Conservation (phyloP, 37 sponge, comb jelly and placozoan species). For the Mnemiopsis leidyi region DNA sequence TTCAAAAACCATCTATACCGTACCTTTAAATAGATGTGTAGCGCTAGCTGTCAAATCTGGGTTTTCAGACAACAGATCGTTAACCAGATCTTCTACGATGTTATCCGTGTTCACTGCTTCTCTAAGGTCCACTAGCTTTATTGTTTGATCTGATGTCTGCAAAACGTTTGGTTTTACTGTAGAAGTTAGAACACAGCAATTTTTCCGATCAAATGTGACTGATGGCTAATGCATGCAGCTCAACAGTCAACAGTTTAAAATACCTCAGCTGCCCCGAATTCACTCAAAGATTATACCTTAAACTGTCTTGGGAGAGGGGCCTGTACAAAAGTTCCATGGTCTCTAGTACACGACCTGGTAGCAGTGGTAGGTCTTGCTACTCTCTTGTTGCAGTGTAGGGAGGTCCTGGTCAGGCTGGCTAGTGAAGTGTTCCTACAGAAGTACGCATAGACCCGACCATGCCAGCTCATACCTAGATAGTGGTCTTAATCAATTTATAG, state of each 20-base stretch:
- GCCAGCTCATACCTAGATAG: background rate
- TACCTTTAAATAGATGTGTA: slow-evolving; percentile 40
- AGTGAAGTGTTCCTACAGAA: background rate
- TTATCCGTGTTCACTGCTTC: slow-evolving; percentile 1
- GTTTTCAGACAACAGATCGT: background rate
- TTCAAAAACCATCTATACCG: no score
- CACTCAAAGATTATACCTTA: no score
- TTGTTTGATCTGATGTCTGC: background rate
- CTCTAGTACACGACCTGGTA: background rate
- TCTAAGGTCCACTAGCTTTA: slow-evolving; percentile 19
- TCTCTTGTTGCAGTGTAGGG: background rate
- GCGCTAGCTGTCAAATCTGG: background rate
- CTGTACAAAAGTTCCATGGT: background rate
- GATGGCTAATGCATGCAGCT: no score
- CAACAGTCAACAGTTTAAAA: no score
- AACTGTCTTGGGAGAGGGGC: background rate
- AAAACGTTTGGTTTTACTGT: no score
- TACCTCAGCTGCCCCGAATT: no score
- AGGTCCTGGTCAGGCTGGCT: background rate
- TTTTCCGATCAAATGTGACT: no score
- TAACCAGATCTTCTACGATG: slow-evolving; percentile 16
- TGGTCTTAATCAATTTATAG: background rate
- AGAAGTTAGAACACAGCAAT: no score
- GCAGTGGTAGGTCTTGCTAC: background rate
- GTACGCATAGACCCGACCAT: background rate